Evolutionary conservation across 2,113 vertebrate genomes (phyloP), one percentile per base, ranked within the genome.

Genomic region (Periophthalmus modestus): DNA sequence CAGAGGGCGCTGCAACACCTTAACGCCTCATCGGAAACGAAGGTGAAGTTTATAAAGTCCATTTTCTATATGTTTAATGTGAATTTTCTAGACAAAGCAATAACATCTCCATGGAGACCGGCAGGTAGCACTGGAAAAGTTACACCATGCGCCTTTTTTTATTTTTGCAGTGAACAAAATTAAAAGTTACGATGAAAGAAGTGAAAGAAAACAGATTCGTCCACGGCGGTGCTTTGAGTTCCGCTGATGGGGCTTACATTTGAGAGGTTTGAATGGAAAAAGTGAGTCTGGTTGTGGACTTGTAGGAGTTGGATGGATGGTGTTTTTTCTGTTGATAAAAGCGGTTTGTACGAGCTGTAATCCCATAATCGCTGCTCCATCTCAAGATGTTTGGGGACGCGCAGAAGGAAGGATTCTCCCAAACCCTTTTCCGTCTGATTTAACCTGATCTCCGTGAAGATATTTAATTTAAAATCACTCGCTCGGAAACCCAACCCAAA

Each of bases 351-450:
- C 68, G 33, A 59, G 57, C 19, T 68, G 75, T 67, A 62, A 80
- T 16, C 12, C 43, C 55, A 46, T 63, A 58, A 72, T 77, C 47
- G 36, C 39, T 7, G 61, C 23, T 72, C 63, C 52, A 72, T 67
- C 65, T 71, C 43, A 74, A 81, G 14, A 71, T 76, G 62, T 70
- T 73, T 39, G 2, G 4, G n/a, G 39, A 78, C 73, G 61, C 50
- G 18, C 39, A 24, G 9, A 18, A 59, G 54, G 33, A 23, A 47
- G 54, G 10, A 71, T 62, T 63, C 23, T 10, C 39, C 16, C 2
- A 15, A 46, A 67, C 68, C 75, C 73, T 74, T 72, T 77, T 74
- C 46, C 48, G 54, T 24, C 34, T 61, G 43, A 80, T 69, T 57
- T 14, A 52, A 66, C 68, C 0, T 71, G 47, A 78, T 75, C 78